Percentiles rank a stretch among this genome's conserved stretches.
Conservation (phyloP, 2,797 vertebrate genomes). For the Cyprinella venusta region DNA sequence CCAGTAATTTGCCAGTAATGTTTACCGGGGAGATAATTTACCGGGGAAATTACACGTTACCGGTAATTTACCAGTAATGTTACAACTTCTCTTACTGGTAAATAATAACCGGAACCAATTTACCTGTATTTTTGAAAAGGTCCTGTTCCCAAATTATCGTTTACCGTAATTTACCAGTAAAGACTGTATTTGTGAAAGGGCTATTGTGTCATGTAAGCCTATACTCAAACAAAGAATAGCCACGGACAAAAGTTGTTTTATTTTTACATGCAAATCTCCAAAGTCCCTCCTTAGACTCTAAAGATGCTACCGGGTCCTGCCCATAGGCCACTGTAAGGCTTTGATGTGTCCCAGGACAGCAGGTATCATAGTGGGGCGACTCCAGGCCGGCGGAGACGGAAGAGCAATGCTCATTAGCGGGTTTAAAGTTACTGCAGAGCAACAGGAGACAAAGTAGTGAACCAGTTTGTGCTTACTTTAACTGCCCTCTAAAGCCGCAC, state of each 20-base stretch:
- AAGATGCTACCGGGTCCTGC: neutral
- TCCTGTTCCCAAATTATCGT: too few relatives aligned
- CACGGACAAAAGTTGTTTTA: conserved; percentile 26
- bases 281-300: conserved; percentile 9
- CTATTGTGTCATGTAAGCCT: neutral
- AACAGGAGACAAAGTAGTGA: conserved; percentile 56
- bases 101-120: too few relatives aligned
- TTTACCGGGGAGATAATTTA: too few relatives aligned
- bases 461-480: conserved; percentile 55
- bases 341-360: conserved; percentile 56
- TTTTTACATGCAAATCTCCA: conserved; percentile 39
- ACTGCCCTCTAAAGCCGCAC: conserved; percentile 36
- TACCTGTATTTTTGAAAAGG: too few relatives aligned
- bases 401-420: conserved; percentile 62
- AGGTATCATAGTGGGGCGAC: conserved; percentile 50
- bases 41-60: too few relatives aligned
- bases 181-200: too few relatives aligned
- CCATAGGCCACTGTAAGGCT: conserved; percentile 43
- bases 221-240: neutral
- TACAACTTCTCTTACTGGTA: too few relatives aligned
- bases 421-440: conserved; percentile 55
- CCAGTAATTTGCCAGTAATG: too few relatives aligned
- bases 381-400: conserved; percentile 43
- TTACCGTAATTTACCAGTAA: too few relatives aligned
- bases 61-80: too few relatives aligned